Evolutionary conservation across 2,113 vertebrate genomes (phyloP), one percentile per base, ranked within the genome.

Genomic region (Recurvirostra avosetta): DNA sequence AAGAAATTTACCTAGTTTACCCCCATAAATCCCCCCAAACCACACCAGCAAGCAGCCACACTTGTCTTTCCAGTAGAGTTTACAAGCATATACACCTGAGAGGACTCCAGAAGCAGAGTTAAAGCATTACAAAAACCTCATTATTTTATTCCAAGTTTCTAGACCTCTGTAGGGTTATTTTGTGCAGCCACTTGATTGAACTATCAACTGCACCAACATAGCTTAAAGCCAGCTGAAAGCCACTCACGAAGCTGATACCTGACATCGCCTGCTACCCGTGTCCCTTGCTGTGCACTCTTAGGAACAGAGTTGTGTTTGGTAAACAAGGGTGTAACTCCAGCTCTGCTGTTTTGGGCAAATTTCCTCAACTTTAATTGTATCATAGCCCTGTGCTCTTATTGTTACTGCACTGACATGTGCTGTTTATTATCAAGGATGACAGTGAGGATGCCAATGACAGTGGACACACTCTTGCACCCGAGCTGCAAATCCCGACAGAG

Each of bases 401-500:
- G 8, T 50, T 32, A 20, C 32, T 10, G 36, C 17, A 34, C 1
- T 66, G 23, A 40, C 52, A 22, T 15, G 8, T 7, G 30, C 30
- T 53, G 32, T 73, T 47, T 58, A 2, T 13, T 32, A 20, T 25
- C 47, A 6, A 97, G 97, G 94, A 95, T 6, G 75, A 83, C 15
- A 71, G 47, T 0, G 97, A 98, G 72, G 95, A 94, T 4, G 76
- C 49, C 2, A 82, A 38, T 0, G 96, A 96, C 11, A 80, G 49
- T 3, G 67, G 97, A 29, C 75, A 96, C 53, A 50, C 93, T 3
- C 8, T 66, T 25, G 85, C 41, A n/a, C 96, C 96, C 0, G 94
- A 98, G 25, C 93, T 98, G 59, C 92, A 98, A 3, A 94, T 96
- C 65, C 91, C 95, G 5, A 96, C 96, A 56, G 95, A 98, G 82